These are phyloP conservation scores for Psylliodes chrysocephalus DNA, from an alignment of 2,888 invertebrate species.

Conservation along the genomic window DNA sequence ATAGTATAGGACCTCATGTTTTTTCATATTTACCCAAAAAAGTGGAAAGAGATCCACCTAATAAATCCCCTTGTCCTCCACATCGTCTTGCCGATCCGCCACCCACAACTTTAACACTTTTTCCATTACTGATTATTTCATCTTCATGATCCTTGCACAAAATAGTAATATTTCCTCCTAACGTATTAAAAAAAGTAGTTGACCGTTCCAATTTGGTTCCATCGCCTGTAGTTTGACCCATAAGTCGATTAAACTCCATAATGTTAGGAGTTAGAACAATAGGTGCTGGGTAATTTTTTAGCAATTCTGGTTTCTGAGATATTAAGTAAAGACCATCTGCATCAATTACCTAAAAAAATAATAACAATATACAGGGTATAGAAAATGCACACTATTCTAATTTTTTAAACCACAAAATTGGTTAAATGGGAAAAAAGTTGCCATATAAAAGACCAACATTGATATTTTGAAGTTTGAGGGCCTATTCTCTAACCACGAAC, in stretches of 20 bases:
- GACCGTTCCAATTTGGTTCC: conserved; percentile 58
- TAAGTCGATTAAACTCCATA: conserved; percentile 81
- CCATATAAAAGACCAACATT: too few relatives aligned
- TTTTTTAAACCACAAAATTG: too few relatives aligned
- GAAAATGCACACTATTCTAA: too few relatives aligned
- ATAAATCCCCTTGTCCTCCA: conserved; percentile 97
- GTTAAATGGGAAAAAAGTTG: too few relatives aligned
- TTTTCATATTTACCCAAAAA: conserved; percentile 2
- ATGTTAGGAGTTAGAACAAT: conserved; percentile 90
- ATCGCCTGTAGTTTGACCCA: conserved; percentile 56
- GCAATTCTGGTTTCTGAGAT: conserved; percentile 71
- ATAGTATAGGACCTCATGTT: too few relatives aligned
- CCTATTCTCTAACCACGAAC: too few relatives aligned
- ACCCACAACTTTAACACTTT: conserved; percentile 57
- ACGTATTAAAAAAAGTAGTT: conserved; percentile 55
- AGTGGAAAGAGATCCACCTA: conserved; percentile 69
- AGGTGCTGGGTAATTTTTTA: conserved; percentile 76
- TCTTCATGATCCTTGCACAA: conserved; percentile 83
- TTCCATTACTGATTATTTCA: conserved; percentile 70
- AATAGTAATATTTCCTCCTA: conserved; percentile 71
- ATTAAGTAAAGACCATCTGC: conserved; percentile 89
- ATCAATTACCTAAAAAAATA: conserved; percentile 69
- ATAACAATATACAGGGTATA: too few relatives aligned
- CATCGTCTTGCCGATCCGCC: conserved; percentile 91
- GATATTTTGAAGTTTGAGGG: too few relatives aligned